Evolutionary conservation across 2,113 vertebrate genomes (phyloP).

Genomic region (Herpetotheres cachinnans): DNA sequence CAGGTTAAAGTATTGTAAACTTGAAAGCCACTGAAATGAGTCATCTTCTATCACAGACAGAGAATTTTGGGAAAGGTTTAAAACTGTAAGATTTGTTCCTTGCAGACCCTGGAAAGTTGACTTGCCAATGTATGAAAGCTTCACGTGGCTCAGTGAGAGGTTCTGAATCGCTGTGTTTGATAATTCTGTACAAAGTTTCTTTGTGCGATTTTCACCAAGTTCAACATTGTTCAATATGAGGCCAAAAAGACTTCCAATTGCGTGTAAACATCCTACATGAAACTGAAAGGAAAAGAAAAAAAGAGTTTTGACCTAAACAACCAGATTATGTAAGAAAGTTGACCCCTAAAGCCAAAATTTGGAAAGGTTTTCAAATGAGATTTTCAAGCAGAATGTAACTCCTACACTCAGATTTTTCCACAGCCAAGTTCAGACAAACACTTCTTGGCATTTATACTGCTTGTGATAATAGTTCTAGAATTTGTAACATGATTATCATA

Average conservation of each 20-base stretch:
- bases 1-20: constrained; percentile 78
- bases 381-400: not conserved
- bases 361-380: not conserved
- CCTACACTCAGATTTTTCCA: not conserved
- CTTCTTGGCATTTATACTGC: not conserved
- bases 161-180: constrained; percentile 73
- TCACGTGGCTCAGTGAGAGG: constrained; percentile 77
- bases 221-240: constrained; percentile 79
- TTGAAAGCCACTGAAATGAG: constrained; percentile 82
- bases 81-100: constrained; percentile 77
- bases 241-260: constrained; percentile 74
- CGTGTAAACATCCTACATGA: constrained; percentile 79
- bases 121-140: constrained; percentile 67
- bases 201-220: constrained; percentile 51
- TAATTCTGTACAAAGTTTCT: constrained; percentile 80
- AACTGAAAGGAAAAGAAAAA: constrained; percentile 74
- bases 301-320: not conserved
- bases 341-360: not conserved
- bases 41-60: constrained; percentile 72
- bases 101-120: constrained; percentile 79
- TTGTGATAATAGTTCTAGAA: not conserved
- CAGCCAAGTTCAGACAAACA: not conserved
- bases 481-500: not conserved
- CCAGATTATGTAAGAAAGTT: not conserved
- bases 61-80: constrained; percentile 84